Evolutionary conservation across 2,888 invertebrate genomes (phyloP).

Genomic region (Drosophila putrida): DNA sequence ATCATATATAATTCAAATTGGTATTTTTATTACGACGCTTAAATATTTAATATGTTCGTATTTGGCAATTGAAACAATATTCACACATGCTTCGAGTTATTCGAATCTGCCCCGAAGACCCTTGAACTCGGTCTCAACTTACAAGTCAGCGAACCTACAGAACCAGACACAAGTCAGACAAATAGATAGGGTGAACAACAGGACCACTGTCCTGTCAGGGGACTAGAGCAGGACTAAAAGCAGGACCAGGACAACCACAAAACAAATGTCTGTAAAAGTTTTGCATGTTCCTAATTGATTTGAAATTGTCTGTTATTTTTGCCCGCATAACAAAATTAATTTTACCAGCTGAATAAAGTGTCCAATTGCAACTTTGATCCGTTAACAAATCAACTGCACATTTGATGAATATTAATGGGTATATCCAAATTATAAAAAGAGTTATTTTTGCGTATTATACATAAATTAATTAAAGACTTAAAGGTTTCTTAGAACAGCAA

Average conservation of each 20-base stretch:
- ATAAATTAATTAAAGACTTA: too few relatives aligned
- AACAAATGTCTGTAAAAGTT: constrained; percentile 34
- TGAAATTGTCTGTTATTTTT: constrained; percentile 9
- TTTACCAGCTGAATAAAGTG: not conserved
- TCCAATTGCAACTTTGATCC: not conserved
- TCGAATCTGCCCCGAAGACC: constrained; percentile 15
- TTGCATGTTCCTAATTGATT: constrained; percentile 30
- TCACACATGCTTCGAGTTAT: constrained; percentile 22
- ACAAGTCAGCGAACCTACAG: constrained; percentile 37
- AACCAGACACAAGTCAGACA: constrained; percentile 38
- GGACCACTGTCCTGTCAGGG: too few relatives aligned
- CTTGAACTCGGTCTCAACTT: constrained; percentile 46
- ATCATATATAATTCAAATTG: constrained; percentile 50
- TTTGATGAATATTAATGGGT: not conserved
- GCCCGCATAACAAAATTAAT: not conserved
- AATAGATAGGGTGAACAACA: too few relatives aligned
- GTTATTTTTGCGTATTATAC: too few relatives aligned
- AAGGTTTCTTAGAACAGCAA: too few relatives aligned
- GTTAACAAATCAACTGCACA: constrained; percentile 1
- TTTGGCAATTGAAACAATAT: constrained; percentile 41
- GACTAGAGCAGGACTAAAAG: too few relatives aligned
- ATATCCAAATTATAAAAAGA: too few relatives aligned
- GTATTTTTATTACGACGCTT: constrained; percentile 58
- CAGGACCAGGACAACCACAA: constrained; percentile 17
- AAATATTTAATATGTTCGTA: constrained; percentile 67